Base-by-base conservation (phyloP, 1,140 invertebrate species). In the Pinna nobilis region DNA sequence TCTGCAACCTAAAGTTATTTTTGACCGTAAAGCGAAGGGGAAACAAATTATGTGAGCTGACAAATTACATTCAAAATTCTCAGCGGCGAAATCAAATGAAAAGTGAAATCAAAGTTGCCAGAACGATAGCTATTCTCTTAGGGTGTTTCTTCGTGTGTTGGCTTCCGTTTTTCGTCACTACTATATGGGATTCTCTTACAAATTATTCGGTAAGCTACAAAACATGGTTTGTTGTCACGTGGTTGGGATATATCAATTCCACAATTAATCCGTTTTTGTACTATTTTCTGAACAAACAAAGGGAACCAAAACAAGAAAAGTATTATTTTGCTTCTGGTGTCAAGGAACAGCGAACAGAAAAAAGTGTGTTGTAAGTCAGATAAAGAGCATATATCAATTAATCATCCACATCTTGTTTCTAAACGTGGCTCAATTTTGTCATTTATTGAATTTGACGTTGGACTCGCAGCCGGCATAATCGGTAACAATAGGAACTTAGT, bases 1-100 rank as follows among this genome's bases (percentile, higher is more conserved):
- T 97, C 74, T 96, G 98, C 4, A 98, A 98, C 83, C 91, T 97
- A 44, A 95, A 97, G 89, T 98, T 98, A 41, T 81, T 76, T 51
- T 39, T 60, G 44, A 39, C 47, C 9, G 67, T 75, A 18, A 51
- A 41, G 41, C n/a, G n/a, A n/a, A 64, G 66, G 41, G 53, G 66
- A 15, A 63, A 32, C 23, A 49, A 66, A 66, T 44, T 75, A 18
- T 50, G 53, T 9, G 53, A 66, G 39, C 35, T 74, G 3, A 68
- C 39, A 13, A 55, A 63, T 28, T 37, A 51, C 41, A 32, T 39
- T 23, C 32, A 66, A 47, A 28, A 57, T 44, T 30, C 23, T 32
- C 55, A 64, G 2, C 15, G 47, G 25, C 35, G 53, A 33, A 53
- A 74, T 47, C 33, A 68, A 6, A 49, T 63, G 57, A 68, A 63